A percentile compares a stretch with the other conserved stretches of the same genome.
phyloP scores from a whole-genome alignment of 2,888 invertebrate genomes.

The Cryptocheilus praepositus region DNA sequence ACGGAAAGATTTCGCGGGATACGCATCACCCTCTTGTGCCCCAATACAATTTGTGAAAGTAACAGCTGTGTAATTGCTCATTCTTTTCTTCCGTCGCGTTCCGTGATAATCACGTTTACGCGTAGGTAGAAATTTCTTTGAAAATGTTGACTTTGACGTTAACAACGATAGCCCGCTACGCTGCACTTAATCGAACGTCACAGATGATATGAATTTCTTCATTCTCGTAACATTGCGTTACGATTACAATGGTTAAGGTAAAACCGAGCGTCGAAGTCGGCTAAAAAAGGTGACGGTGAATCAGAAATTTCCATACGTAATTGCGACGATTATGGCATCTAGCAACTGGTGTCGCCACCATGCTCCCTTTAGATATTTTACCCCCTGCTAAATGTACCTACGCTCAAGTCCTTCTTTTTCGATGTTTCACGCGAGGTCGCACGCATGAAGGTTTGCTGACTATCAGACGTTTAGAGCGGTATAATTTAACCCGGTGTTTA shows the following conservation, averaged over 20 bases:
- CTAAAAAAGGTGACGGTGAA: constrained; percentile 23
- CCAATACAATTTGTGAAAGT: constrained; percentile 56
- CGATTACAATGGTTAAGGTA: no score
- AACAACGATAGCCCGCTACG: no score
- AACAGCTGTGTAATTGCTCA: constrained; percentile 59
- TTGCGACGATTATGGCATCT: constrained; percentile 68
- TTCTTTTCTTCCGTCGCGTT: constrained; percentile 39
- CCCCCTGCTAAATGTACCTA: neutral
- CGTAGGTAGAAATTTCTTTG: no score
- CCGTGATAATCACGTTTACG: no score
- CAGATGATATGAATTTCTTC: no score
- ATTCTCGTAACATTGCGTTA: no score
- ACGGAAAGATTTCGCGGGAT: constrained; percentile 63
- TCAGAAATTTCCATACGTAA: constrained; percentile 73
- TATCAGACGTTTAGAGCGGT: constrained; percentile 56
- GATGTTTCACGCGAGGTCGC: neutral
- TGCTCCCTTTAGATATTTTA: no score
- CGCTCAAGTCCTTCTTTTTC: neutral
- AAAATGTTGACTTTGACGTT: no score
- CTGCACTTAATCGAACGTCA: no score
- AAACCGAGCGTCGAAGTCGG: no score
- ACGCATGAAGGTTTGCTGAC: neutral
- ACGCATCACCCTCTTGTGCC: constrained; percentile 40
- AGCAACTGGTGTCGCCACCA: constrained; percentile 64
- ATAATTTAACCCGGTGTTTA: constrained; percentile 54